Percentiles rank a stretch among this genome's conserved stretches.
These are phyloP conservation scores for Polietes domitor DNA, from an alignment of 2,888 invertebrate genomes.

Conservation along the genomic window DNA sequence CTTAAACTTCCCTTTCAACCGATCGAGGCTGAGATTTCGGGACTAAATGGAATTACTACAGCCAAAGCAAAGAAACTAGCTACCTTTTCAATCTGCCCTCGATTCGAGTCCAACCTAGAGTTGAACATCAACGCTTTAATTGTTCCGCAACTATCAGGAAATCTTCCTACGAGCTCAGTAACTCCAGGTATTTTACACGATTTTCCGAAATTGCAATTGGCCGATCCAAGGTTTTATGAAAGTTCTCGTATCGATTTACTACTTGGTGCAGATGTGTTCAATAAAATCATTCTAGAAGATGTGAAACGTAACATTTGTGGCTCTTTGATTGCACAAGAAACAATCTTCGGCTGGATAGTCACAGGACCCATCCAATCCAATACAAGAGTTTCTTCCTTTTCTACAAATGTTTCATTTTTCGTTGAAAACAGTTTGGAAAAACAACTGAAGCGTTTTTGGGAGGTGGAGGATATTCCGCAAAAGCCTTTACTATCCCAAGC, in stretches of 20 bases:
- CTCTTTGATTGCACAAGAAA: background rate
- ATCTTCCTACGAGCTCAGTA: background rate
- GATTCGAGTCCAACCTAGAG: background rate
- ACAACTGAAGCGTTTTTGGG: constrained; percentile 20
- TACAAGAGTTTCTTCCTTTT: background rate
- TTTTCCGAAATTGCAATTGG: background rate
- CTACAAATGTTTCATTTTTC: background rate
- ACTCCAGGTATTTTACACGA: background rate
- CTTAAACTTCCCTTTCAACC: background rate
- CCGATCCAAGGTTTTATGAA: background rate
- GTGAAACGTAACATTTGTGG: background rate
- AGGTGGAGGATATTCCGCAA: constrained; percentile 9
- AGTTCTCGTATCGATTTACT: background rate
- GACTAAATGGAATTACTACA: background rate
- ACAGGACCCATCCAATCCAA: background rate
- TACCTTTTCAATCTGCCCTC: background rate
- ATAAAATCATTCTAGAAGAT: background rate
- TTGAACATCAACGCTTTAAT: background rate
- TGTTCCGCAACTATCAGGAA: background rate
- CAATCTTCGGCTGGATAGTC: background rate
- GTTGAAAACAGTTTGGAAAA: background rate
- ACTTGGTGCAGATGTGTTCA: background rate
- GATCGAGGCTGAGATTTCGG: background rate
- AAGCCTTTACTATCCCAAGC: background rate
- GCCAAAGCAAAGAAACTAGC: background rate